Evolutionary conservation across 2,888 invertebrate species (phyloP), one percentile per base, ranked within the genome.

Genomic region (Tubulanus polymorphus): DNA sequence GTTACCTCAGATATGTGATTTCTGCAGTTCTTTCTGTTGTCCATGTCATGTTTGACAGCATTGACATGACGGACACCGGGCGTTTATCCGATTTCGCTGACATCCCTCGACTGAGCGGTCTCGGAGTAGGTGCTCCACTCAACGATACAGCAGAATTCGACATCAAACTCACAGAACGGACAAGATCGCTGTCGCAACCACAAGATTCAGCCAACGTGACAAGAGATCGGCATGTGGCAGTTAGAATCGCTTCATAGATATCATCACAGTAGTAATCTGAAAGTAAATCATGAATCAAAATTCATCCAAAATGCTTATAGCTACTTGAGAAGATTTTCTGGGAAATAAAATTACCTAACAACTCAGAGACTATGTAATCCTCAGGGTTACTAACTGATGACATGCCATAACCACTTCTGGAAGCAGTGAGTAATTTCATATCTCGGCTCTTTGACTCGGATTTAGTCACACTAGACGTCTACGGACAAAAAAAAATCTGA

Each of bases 11-110:
- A 47, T 65, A 66, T 27, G 74, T 74, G 28, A 68, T 62, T 29
- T 69, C 64, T 47, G 67, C 54, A 46, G 63, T 63, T 37, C 63
- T 67, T 41, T 72, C 73, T 32, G 68, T 64, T 6, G 70, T 65
- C 75, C 75, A 76, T 2, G 71, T 70, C 70, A 71, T 71, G 55
- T 69, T 67, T 3, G 75, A 75, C 46, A 75, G 59, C 56, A 68
- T 63, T 15, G 75, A 74, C 20, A 76, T 62, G 53, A 70, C 65
- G 37, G 73, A 73, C 25, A 60, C 56, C 0, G 74, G 70, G 10
- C 73, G 60, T 8, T 5, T 41, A 12, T 66, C 65, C 2, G 68
- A 64, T 25, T 54, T 55, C 3, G 62, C 67, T 12, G 68, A 63
- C 12, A 60, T 54, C 12, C 60, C 26, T 28, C 45, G 53, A 53